Conservation (phyloP, 2,888 invertebrate species). For the Ypsolopha scabrella region DNA sequence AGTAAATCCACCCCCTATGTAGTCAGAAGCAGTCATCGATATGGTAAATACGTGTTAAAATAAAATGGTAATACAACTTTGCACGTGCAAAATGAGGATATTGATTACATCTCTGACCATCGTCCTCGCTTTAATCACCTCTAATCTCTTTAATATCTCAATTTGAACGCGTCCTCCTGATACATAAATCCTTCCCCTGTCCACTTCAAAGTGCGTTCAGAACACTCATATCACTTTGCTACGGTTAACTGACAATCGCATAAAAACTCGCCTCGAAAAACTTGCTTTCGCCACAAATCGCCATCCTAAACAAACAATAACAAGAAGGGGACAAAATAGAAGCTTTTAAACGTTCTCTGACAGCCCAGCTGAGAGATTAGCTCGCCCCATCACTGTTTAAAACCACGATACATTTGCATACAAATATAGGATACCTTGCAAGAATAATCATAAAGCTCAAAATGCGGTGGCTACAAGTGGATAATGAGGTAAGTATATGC, state of each 20-base stretch:
- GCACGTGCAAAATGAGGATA: too few relatives aligned
- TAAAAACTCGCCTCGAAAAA: conserved; percentile 61
- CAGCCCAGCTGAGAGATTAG: conserved; percentile 68
- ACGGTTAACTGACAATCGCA: conserved; percentile 53
- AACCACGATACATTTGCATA: conserved; percentile 27
- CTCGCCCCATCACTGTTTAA: conserved; percentile 30
- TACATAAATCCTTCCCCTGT: conserved; percentile 2
- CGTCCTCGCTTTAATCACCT: background rate
- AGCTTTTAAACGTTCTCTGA: conserved; percentile 65
- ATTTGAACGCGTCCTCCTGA: conserved; percentile 9
- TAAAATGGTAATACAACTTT: too few relatives aligned
- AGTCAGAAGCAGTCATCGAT: too few relatives aligned
- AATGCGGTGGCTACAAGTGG: conserved; percentile 10
- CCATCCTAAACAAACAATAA: conserved; percentile 69
- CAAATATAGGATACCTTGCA: conserved; percentile 11
- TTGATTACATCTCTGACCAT: too few relatives aligned
- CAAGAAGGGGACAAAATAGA: conserved; percentile 39
- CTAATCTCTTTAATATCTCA: conserved; percentile 14
- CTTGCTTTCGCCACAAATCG: conserved; percentile 55
- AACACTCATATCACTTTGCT: conserved; percentile 13
- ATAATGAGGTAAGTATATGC: conserved; percentile 17
- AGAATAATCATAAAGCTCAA: conserved; percentile 13
- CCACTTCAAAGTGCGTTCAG: conserved; percentile 3
- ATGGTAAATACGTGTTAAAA: too few relatives aligned
- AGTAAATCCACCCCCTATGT: too few relatives aligned